These are phyloP conservation scores for Agelaius tricolor DNA, from an alignment of 2,113 vertebrate genomes.

Conservation along the genomic window DNA sequence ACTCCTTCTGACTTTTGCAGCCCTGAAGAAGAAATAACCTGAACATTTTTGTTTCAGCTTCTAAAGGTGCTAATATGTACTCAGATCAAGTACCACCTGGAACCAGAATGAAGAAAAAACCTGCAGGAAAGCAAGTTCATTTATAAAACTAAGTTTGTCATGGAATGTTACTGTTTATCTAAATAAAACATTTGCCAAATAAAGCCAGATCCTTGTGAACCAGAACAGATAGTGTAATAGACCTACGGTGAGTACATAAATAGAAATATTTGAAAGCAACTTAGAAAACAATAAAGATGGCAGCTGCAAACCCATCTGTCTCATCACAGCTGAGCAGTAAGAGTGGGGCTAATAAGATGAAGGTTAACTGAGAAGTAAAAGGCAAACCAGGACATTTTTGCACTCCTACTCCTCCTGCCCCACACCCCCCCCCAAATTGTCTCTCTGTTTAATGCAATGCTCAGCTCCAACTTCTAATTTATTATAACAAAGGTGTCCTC, in stretches of 20 bases:
- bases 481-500: not conserved
- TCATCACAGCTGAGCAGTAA: not conserved
- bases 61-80: not conserved
- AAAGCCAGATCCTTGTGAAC: not conserved
- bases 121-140: not conserved
- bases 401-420: not conserved
- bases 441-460: not conserved
- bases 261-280: not conserved
- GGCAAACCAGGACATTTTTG: not conserved
- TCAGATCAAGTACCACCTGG: not conserved
- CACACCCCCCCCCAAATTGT: fast-evolving
- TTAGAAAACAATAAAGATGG: not conserved
- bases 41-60: not conserved
- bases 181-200: not conserved
- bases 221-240: not conserved
- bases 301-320: slow-evolving; percentile 37
- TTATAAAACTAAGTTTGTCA: not conserved
- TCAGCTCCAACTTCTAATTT: not conserved
- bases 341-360: not conserved
- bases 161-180: not conserved
- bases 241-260: not conserved
- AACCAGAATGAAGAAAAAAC: not conserved
- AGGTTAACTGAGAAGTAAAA: not conserved
- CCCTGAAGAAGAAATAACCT: not conserved
- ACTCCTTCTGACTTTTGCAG: not conserved